Conservation (phyloP, 2,797 vertebrate species). For the Fundulus diaphanus region DNA sequence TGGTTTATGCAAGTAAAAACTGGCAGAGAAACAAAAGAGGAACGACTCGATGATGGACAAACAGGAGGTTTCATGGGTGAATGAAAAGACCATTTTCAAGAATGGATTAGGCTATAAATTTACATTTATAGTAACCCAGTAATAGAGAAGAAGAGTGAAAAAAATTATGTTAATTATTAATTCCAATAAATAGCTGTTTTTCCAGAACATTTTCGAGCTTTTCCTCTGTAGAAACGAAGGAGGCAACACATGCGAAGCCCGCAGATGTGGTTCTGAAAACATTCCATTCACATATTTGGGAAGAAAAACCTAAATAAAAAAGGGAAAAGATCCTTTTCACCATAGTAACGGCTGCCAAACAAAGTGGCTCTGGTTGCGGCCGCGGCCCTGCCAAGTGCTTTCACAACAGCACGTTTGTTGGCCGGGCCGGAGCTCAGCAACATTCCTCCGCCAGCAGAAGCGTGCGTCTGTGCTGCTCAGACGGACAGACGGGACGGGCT, state of each 20-base stretch:
- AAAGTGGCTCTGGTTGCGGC: constrained; percentile 56
- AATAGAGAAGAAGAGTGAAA: not conserved
- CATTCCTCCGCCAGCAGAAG: constrained; percentile 51
- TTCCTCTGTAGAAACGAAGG: not conserved
- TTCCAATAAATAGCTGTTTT: not conserved
- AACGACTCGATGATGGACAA: too few species aligned
- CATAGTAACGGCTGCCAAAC: constrained; percentile 59
- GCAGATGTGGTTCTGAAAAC: constrained; percentile 36
- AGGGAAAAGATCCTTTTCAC: constrained; percentile 32
- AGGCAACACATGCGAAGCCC: constrained; percentile 20
- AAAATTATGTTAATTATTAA: not conserved
- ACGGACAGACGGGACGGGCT: constrained; percentile 55
- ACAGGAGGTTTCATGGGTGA: not conserved
- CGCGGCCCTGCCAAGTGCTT: constrained; percentile 34
- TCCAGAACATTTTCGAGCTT: not conserved
- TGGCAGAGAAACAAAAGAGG: too few species aligned
- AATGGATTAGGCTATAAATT: not conserved
- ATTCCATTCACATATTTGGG: constrained; percentile 49
- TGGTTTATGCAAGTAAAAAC: too few species aligned
- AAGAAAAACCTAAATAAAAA: not conserved
- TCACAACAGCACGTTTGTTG: constrained; percentile 41
- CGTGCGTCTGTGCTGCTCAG: constrained; percentile 49
- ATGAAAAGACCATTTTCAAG: not conserved
- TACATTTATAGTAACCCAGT: not conserved
- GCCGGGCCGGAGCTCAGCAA: constrained; percentile 27